Conservation (phyloP, 2,888 invertebrate genomes). For the Oithona nana region DNA sequence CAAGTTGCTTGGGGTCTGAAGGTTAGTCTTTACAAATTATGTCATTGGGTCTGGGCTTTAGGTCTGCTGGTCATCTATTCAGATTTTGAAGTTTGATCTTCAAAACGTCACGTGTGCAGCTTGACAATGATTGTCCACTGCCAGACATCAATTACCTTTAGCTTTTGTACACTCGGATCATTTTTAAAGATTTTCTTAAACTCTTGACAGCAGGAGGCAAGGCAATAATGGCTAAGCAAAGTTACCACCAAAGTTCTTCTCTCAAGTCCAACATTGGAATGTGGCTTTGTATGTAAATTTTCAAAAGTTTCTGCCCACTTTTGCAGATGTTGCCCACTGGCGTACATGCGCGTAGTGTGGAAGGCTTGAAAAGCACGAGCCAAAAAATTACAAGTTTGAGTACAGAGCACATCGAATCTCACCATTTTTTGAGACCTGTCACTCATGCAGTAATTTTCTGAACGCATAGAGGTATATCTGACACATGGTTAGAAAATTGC, state of each 20-base stretch:
- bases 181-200: background rate
- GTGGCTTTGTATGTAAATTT: background rate
- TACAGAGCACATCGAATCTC: too few species aligned
- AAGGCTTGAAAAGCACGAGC: background rate
- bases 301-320: background rate
- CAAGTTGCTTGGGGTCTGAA: background rate
- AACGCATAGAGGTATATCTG: too few species aligned
- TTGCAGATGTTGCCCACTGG: background rate
- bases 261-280: too few species aligned
- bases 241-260: too few species aligned
- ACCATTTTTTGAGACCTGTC: too few species aligned
- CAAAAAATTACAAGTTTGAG: too few species aligned
- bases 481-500: too few species aligned
- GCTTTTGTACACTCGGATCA: background rate
- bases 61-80: background rate
- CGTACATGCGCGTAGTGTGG: too few species aligned
- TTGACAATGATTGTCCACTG: too few species aligned
- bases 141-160: background rate
- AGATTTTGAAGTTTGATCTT: background rate
- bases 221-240: background rate
- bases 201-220: background rate
- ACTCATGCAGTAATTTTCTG: too few species aligned
- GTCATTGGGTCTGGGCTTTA: background rate
- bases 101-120: background rate
- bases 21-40: background rate